Conservation (phyloP, 2,888 invertebrate species). For the Megamerina dolium region DNA sequence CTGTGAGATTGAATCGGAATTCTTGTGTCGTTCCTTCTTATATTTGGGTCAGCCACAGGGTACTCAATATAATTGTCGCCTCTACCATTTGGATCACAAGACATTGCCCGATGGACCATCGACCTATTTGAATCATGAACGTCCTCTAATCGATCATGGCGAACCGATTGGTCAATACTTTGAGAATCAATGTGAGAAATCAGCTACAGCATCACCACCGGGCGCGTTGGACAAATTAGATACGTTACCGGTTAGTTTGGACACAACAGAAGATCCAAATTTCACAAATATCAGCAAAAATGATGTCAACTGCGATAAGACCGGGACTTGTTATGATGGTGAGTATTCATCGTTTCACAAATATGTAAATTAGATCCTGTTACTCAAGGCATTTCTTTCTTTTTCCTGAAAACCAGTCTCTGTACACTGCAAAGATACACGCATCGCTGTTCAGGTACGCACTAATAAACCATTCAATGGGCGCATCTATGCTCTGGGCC, state of each 20-base stretch:
- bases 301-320: slow-evolving; percentile 87
- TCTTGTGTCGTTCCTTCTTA: slow-evolving; percentile 80
- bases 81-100: slow-evolving; percentile 88
- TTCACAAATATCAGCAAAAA: slow-evolving; percentile 69
- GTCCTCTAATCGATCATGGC: slow-evolving; percentile 86
- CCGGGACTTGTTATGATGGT: slow-evolving; percentile 94
- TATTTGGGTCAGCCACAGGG: slow-evolving; percentile 63
- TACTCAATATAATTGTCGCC: slow-evolving; percentile 81
- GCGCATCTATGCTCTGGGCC: slow-evolving; percentile 85
- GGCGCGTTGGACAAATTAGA: slow-evolving; percentile 52
- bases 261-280: slow-evolving; percentile 68
- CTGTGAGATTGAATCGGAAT: slow-evolving; percentile 89
- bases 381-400: slow-evolving; percentile 3
- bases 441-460: slow-evolving; percentile 85
- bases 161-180: slow-evolving; percentile 84
- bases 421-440: slow-evolving; percentile 89
- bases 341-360: no score
- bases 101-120: slow-evolving; percentile 88
- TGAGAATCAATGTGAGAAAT: slow-evolving; percentile 81
- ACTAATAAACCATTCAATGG: slow-evolving; percentile 94
- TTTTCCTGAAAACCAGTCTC: no score
- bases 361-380: no score
- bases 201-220: slow-evolving; percentile 36
- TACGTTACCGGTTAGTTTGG: slow-evolving; percentile 68
- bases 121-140: slow-evolving; percentile 81